A percentile compares a stretch with the other conserved stretches of the same genome.
Conservation (phyloP, 2,797 vertebrate species). For the Squalus acanthias region DNA sequence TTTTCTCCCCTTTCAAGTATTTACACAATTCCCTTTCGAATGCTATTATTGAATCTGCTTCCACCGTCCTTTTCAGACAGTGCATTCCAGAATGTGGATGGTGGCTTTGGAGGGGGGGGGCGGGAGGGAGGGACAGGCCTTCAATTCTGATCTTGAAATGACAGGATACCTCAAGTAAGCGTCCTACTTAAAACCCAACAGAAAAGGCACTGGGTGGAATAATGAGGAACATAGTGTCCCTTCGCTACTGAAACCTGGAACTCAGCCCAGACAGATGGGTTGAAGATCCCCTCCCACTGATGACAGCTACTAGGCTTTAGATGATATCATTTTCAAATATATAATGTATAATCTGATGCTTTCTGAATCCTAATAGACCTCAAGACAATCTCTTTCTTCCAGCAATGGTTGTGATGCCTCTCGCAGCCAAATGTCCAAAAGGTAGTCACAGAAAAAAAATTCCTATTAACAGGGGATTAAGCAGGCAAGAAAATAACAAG, state of each 20-base stretch:
- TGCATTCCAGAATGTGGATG: neutral
- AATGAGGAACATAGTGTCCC: neutral
- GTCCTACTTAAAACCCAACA: neutral
- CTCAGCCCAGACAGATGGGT: constrained; percentile 7
- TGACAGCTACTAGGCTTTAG: neutral
- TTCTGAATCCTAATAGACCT: neutral
- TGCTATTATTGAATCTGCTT: neutral
- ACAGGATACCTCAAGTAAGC: neutral
- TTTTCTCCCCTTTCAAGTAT: neutral
- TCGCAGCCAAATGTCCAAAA: neutral
- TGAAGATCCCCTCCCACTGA: constrained; percentile 25
- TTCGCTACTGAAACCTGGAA: neutral
- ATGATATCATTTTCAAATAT: constrained; percentile 30
- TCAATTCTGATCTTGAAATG: neutral
- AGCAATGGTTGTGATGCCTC: neutral
- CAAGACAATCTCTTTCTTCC: neutral
- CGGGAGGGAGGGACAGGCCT: neutral
- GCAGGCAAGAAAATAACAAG: neutral
- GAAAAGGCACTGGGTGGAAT: neutral
- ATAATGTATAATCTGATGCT: neutral
- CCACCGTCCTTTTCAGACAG: neutral
- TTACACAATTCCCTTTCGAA: neutral
- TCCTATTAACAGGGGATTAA: neutral
- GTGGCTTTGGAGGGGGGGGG: neutral
- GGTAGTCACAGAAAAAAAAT: neutral